phyloP scores from a whole-genome alignment of 2,888 invertebrate genomes.

The Aplocera efformata region DNA sequence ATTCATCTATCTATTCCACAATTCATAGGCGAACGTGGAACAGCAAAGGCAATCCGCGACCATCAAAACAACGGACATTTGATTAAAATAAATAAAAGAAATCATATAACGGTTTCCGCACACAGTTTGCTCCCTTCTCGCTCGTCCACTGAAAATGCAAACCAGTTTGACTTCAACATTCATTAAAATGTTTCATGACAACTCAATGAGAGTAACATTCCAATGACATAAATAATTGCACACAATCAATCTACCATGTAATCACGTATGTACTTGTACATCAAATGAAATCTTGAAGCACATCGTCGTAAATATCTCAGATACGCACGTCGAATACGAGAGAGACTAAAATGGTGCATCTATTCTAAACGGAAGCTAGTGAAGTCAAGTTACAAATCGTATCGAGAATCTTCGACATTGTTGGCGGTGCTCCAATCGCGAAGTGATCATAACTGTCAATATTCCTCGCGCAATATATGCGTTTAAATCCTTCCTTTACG shows the following conservation, averaged over 20 bases:
- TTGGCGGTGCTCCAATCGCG: constrained; percentile 74
- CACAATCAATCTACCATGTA: constrained; percentile 32
- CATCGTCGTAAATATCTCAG: constrained; percentile 62
- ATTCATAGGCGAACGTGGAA: constrained; percentile 69
- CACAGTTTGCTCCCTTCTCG: constrained; percentile 21
- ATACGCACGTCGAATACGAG: constrained; percentile 62
- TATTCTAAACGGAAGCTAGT: constrained; percentile 74
- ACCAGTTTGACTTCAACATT: constrained; percentile 31
- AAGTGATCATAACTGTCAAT: constrained; percentile 80
- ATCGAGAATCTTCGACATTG: constrained; percentile 70
- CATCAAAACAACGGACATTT: constrained; percentile 71
- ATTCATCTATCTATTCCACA: constrained; percentile 73
- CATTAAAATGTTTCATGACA: constrained; percentile 29
- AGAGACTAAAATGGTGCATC: constrained; percentile 67
- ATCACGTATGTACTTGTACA: constrained; percentile 33
- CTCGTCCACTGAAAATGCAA: constrained; percentile 25
- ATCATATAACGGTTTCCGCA: constrained; percentile 44
- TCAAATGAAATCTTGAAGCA: constrained; percentile 51
- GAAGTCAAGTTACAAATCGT: constrained; percentile 72
- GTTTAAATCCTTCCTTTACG: constrained; percentile 50
- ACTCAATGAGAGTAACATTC: constrained; percentile 14
- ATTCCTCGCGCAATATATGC: constrained; percentile 69
- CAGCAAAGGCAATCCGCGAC: constrained; percentile 62
- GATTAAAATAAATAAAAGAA: constrained; percentile 76
- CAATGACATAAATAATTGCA: constrained; percentile 30